phyloP scores from a whole-genome alignment of 2,113 vertebrate genomes.

The human (Homo sapiens) region DNA sequence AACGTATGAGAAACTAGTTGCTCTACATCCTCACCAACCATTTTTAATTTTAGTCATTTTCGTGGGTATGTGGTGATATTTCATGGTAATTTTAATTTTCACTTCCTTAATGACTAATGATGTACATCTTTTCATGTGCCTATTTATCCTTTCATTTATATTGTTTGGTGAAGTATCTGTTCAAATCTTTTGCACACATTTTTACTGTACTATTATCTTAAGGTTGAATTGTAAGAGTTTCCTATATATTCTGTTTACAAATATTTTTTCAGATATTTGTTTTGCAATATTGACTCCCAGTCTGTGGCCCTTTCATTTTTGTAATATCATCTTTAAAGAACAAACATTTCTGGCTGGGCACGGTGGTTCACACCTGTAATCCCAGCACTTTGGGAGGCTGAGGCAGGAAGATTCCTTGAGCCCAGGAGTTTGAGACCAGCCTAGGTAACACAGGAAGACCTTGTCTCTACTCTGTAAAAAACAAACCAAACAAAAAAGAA shows the following conservation, averaged over 20 bases:
- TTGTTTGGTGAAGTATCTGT: neutral
- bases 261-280: neutral
- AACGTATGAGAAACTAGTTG: neutral
- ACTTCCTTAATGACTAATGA: neutral
- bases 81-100: neutral
- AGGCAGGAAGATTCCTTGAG: too few species aligned
- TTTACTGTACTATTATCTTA: neutral
- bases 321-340: neutral
- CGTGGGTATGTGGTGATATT: neutral
- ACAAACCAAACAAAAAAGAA: neutral
- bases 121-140: neutral
- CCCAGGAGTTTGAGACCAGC: too few species aligned
- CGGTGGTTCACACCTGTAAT: too few species aligned
- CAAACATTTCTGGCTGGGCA: too few species aligned
- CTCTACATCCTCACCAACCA: neutral
- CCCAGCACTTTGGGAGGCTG: too few species aligned
- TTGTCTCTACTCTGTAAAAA: too few species aligned
- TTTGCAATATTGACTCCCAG: slow-evolving; percentile 4
- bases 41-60: neutral
- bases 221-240: neutral
- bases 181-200: neutral
- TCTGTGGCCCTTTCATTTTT: neutral
- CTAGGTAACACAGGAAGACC: too few species aligned
- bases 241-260: neutral
- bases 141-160: neutral